Evolutionary conservation across 2,888 invertebrate genomes (phyloP), one percentile per base, ranked within the genome.

Genomic region (Morpho helenor): DNA sequence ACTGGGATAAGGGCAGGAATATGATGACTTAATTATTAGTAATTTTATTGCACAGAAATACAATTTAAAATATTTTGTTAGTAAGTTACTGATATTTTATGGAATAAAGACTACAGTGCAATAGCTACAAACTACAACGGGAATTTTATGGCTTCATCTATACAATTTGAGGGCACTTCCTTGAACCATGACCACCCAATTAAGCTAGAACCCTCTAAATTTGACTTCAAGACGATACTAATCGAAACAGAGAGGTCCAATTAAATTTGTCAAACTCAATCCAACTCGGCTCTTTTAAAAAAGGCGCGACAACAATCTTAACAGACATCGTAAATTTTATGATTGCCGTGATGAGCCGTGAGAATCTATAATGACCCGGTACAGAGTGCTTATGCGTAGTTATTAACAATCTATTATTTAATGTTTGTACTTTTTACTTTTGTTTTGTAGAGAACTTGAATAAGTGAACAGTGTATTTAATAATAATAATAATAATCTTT

Each of bases 121-220:
- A 86, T 82, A 80, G 80, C 84, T 80, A 77, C 82, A 78, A 84
- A 80, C 82, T 77, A 79, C 80, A 75, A 77, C 75, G 76, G 81
- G 79, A 80, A 79, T 77, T 87, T 86, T 87, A 87, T 82, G 80
- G 76, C 78, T 80, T 80, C 80, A 82, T 84, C 87, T 84, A 72
- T 73, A 74, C 80, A 81, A 83, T 84, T 84, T 75, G 79, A 79
- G 74, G 79, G 78, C 76, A 77, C 78, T 85, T 84, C 82, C 80
- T 82, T 80, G 81, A 82, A 84, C 78, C 82, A 76, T 80, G 75
- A 80, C 79, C 72, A 70, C 60, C 80, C 79, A 77, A 57, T 64
- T 61, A 63, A 65, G 41, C 47, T 59, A 67, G 80, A 77, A 63
- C 84, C 70, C 45, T n/a, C 9, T 39, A 42, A 22, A 23, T 45